Percentiles rank a stretch among this genome's conserved stretches.
phyloP scores from a whole-genome alignment of 92 coral and sea anemone species.

The Blastomussa wellsi region DNA sequence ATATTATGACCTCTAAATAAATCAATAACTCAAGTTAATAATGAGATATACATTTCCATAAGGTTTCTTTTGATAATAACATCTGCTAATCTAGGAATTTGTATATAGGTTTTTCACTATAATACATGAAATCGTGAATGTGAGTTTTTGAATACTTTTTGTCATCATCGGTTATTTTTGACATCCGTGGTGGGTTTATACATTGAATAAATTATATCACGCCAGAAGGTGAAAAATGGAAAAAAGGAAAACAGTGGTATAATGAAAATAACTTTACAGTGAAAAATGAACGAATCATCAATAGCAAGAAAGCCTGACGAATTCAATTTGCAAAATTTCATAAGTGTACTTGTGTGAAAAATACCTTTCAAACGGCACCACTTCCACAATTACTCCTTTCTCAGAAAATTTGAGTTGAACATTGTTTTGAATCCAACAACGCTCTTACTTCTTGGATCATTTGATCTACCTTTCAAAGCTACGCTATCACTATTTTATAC shows the following conservation, averaged over 20 bases:
- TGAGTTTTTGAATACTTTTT: background rate
- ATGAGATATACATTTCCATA: background rate
- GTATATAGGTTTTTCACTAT: background rate
- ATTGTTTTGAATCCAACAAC: background rate
- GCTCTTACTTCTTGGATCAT: background rate
- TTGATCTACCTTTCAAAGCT: background rate
- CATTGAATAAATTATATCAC: background rate
- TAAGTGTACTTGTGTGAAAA: background rate
- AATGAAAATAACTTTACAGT: background rate
- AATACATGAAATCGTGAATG: background rate
- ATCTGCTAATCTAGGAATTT: background rate
- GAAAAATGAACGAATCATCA: background rate
- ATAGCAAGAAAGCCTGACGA: background rate
- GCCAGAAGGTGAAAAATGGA: background rate
- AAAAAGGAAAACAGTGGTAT: background rate
- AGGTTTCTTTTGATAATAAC: background rate
- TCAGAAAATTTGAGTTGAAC: background rate
- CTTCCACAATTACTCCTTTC: background rate
- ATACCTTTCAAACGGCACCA: background rate
- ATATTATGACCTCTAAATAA: constrained; percentile 10
- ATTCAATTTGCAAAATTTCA: background rate
- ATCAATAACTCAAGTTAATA: background rate
- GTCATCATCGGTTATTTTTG: background rate
- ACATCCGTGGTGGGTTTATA: background rate
- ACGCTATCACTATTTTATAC: background rate